These are phyloP conservation scores for Tetramorium alpestre DNA, from an alignment of 1,140 invertebrate genomes.

Conservation along the genomic window DNA sequence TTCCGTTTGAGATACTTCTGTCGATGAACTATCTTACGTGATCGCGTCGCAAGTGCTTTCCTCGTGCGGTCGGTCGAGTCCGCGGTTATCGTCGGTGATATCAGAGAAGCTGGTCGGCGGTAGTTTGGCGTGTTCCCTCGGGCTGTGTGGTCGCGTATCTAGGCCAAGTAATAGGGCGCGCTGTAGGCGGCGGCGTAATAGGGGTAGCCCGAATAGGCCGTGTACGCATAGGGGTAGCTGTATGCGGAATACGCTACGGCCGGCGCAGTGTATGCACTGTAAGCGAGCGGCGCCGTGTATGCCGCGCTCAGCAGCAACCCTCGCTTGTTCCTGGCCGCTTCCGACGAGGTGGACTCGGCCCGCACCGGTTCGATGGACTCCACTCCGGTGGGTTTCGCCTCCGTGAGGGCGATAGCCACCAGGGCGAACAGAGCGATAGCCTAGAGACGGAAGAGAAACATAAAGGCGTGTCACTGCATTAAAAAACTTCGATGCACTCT, in stretches of 20 bases:
- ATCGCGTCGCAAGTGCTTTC: not conserved
- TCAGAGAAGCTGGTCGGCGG: constrained; percentile 12
- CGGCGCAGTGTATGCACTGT: constrained; percentile 74
- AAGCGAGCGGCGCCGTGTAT: constrained; percentile 79
- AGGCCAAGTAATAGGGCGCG: constrained; percentile 75
- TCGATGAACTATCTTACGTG: constrained; percentile 27
- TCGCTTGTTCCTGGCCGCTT: constrained; percentile 74
- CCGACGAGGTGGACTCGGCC: constrained; percentile 58
- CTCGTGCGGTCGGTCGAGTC: not conserved
- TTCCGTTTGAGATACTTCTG: not conserved
- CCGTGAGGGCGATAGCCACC: constrained; percentile 68
- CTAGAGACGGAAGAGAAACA: constrained; percentile 40
- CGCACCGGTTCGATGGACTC: constrained; percentile 75
- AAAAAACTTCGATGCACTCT: not conserved
- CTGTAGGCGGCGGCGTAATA: constrained; percentile 77
- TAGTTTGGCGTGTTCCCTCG: constrained; percentile 25
- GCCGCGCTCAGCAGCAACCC: constrained; percentile 75
- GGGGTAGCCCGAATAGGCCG: constrained; percentile 76
- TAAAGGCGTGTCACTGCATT: not conserved
- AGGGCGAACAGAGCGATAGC: constrained; percentile 74
- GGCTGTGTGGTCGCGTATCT: not conserved
- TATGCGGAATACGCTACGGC: constrained; percentile 73
- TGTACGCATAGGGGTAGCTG: constrained; percentile 77
- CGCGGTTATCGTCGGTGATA: not conserved
- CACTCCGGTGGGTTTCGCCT: constrained; percentile 73